These are phyloP conservation scores for Eupithecia inturbata DNA, from an alignment of 2,888 invertebrate species.

Conservation along the genomic window DNA sequence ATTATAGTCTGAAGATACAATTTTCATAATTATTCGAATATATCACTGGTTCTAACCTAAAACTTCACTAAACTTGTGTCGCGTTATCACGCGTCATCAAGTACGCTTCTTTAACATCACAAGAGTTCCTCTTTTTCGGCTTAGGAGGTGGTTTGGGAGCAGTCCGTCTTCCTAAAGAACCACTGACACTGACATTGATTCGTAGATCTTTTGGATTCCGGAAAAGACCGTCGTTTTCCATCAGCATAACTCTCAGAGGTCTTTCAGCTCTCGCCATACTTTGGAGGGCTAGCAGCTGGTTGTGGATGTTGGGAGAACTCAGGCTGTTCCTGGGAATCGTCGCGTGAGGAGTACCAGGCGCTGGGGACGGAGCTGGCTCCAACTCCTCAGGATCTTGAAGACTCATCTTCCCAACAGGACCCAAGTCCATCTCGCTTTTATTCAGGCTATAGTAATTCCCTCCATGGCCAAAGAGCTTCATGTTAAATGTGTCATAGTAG, in stretches of 20 bases:
- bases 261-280: slow-evolving; percentile 74
- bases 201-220: slow-evolving; percentile 63
- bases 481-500: slow-evolving; percentile 91
- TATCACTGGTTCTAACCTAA: slow-evolving; percentile 22
- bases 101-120: slow-evolving; percentile 87
- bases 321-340: slow-evolving; percentile 78
- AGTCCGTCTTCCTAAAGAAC: slow-evolving; percentile 74
- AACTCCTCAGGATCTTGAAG: slow-evolving; percentile 74
- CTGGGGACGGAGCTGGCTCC: slow-evolving; percentile 79
- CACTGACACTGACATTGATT: slow-evolving; percentile 68
- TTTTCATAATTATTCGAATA: slow-evolving; percentile 16
- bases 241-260: slow-evolving; percentile 68
- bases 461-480: slow-evolving; percentile 93
- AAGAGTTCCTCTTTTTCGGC: slow-evolving; percentile 88
- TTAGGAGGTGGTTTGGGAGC: slow-evolving; percentile 92
- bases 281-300: slow-evolving; percentile 75
- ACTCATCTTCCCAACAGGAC: slow-evolving; percentile 78
- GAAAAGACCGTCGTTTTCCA: slow-evolving; percentile 67
- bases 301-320: slow-evolving; percentile 81
- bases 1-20: not conserved
- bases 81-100: slow-evolving; percentile 93
- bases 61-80: slow-evolving; percentile 88
- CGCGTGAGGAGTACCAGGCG: slow-evolving; percentile 79
- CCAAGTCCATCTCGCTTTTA: slow-evolving; percentile 86
- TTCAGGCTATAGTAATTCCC: slow-evolving; percentile 90